phyloP scores from a whole-genome alignment of 2,888 invertebrate genomes.

The Smittia aterrima region DNA sequence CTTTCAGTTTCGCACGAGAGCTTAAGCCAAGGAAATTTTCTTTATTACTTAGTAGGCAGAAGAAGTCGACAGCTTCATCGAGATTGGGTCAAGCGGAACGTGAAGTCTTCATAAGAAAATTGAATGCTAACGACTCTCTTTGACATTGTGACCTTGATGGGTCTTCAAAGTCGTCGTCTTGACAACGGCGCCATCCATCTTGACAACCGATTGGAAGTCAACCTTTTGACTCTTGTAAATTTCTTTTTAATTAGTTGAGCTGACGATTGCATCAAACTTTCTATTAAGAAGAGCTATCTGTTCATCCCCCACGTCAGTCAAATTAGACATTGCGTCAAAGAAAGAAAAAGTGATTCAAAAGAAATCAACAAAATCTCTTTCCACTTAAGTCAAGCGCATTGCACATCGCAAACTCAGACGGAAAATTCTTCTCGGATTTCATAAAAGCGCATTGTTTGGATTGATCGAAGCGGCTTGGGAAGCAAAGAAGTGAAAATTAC shows the following conservation, averaged over 20 bases:
- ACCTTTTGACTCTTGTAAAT: neutral
- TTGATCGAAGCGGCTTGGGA: neutral
- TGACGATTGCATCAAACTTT: too few relatives aligned
- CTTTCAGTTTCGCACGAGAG: constrained; percentile 7
- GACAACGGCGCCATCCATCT: neutral
- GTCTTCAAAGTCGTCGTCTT: neutral
- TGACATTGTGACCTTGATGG: neutral
- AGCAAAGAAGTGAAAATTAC: neutral
- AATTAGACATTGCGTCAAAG: too few relatives aligned
- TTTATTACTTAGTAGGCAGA: neutral
- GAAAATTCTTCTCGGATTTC: too few relatives aligned
- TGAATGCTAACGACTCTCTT: neutral
- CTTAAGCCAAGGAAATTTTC: neutral
- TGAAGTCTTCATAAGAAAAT: constrained; percentile 4
- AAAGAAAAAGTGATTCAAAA: neutral
- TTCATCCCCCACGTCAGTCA: too few relatives aligned
- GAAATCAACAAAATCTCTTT: neutral
- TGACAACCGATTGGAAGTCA: neutral
- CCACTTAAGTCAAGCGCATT: neutral
- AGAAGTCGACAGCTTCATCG: neutral
- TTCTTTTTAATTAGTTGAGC: constrained; percentile 4
- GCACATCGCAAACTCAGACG: neutral
- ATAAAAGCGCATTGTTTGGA: neutral
- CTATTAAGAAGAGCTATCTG: too few relatives aligned
- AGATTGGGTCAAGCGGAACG: constrained; percentile 11